A percentile compares a stretch with the other conserved stretches of the same genome.
Conservation (phyloP, 2,113 vertebrate species). For the Riparia riparia region DNA sequence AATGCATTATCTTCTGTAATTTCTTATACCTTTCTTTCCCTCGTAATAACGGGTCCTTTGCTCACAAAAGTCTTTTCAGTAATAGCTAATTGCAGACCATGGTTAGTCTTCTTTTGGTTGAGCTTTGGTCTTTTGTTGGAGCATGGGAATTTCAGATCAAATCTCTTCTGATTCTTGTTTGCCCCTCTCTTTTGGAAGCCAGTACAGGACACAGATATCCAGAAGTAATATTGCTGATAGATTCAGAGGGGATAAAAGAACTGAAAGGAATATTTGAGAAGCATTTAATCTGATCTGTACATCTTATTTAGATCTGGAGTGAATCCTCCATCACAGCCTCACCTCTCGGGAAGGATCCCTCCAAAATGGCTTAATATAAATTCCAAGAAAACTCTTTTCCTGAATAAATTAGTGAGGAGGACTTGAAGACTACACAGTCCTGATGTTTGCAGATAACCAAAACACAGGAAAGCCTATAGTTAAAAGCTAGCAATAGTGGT, state of each 20-base stretch:
- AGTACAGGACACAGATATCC: not conserved
- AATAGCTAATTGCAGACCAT: not conserved
- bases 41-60: not conserved
- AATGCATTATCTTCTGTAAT: not conserved
- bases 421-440: not conserved
- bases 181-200: not conserved
- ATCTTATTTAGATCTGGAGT: not conserved
- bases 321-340: not conserved
- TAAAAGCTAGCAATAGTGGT: not conserved
- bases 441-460: not conserved
- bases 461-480: not conserved
- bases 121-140: not conserved
- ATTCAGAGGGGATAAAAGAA: not conserved
- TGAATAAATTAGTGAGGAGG: not conserved
- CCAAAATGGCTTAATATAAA: not conserved
- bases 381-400: not conserved
- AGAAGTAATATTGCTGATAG: not conserved
- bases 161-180: not conserved
- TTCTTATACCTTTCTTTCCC: not conserved
- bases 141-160: not conserved
- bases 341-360: not conserved
- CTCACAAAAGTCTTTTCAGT: not conserved
- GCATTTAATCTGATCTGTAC: not conserved
- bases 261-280: not conserved
- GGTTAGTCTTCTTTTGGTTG: not conserved